These are phyloP conservation scores for Chloropsis hardwickii DNA, from an alignment of 2,113 vertebrate genomes.

Conservation along the genomic window DNA sequence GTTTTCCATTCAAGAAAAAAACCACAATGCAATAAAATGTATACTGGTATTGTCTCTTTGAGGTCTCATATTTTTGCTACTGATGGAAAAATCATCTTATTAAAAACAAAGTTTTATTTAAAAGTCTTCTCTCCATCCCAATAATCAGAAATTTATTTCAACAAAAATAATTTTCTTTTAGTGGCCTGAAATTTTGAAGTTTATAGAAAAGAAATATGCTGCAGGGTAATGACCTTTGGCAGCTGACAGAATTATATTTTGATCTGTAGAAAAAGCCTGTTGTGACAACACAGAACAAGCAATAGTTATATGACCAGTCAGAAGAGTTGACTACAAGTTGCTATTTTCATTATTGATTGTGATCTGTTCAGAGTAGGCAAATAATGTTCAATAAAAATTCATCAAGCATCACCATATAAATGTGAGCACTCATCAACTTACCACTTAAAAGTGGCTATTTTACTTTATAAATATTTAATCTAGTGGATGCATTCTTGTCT, in stretches of 20 bases:
- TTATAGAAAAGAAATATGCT: background rate
- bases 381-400: background rate
- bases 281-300: background rate
- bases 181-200: background rate
- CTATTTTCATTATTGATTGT: background rate
- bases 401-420: background rate
- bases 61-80: background rate
- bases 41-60: background rate
- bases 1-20: background rate
- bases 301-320: background rate
- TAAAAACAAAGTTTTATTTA: background rate
- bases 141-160: background rate
- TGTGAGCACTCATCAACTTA: background rate
- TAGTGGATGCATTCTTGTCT: background rate
- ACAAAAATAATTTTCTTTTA: background rate
- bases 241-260: background rate
- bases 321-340: background rate
- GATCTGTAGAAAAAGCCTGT: background rate
- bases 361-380: background rate
- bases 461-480: background rate
- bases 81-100: background rate
- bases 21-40: background rate
- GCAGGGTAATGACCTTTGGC: background rate
- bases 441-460: background rate
- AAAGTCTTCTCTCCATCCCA: fast-evolving